Base-by-base conservation (phyloP, 2,888 invertebrate species). In the Eutolmus rufibarbis region DNA sequence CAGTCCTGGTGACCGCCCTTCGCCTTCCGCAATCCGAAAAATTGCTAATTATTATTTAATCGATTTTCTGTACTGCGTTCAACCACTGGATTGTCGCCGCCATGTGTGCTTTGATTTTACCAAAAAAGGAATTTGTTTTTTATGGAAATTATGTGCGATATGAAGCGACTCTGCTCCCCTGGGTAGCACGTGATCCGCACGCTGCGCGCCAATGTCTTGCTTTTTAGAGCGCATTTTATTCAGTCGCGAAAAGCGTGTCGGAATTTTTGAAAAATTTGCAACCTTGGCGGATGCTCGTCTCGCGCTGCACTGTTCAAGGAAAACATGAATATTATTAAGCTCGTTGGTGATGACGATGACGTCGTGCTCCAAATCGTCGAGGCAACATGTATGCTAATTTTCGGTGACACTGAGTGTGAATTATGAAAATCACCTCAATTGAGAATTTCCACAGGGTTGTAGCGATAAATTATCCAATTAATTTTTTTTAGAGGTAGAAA, bases 41-140 rank as follows among this genome's bases (percentile, higher is more conserved):
- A 40, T 40, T 40, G 23, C 78, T 78, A 78, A 78, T 78, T 78
- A 78, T 40, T 78, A 78, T 78, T 78, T 78, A 78, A 78, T 78
- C 78, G 78, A 43, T 78, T 78, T 78, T 78, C 23, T 40, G 78
- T 74, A 74, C 7, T 51, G 7, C 51, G n/a, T n/a, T 19, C 51
- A 74, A 74, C 34, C 74, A 74, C 23, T 31, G 74, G n/a, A 74
- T 23, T 28, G 31, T 31, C 74, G 34, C 28, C 74, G n/a, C 28
- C 74, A 74, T 74, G 74, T 74, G 74, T 74, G 34, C 7, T 28
- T 28, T 74, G 74, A 74, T 74, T 74, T 74, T 74, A 19, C n/a
- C 5, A 51, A 51, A 51, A 46, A 14, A 46, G 12, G 12, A 16
- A 14, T 19, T 51, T n/a, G n/a, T n/a, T 5, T 51, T 51, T 51